phyloP scores from a whole-genome alignment of 2,113 vertebrate genomes.

The Fulmarus glacialis region DNA sequence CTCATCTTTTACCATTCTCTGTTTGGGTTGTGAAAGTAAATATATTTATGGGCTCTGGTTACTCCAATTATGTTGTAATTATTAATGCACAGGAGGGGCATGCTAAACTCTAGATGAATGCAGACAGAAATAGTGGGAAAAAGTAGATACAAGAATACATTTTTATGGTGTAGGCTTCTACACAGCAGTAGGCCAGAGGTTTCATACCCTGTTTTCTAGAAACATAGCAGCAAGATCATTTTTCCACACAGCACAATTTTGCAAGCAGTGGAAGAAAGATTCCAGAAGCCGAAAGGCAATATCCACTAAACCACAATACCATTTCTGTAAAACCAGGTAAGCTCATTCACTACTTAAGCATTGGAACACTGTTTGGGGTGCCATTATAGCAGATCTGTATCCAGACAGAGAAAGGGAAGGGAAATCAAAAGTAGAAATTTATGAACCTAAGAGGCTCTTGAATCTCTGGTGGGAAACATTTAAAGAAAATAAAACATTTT shows the following conservation, averaged over 20 bases:
- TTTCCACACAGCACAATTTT: background rate
- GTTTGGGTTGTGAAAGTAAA: background rate
- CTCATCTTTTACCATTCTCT: background rate
- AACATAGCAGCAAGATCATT: background rate
- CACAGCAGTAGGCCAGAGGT: background rate
- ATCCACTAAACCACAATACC: background rate
- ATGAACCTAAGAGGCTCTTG: background rate
- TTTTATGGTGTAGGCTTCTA: background rate
- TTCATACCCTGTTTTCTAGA: background rate
- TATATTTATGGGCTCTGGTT: background rate
- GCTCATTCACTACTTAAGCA: background rate
- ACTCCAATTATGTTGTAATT: background rate
- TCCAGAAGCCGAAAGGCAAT: background rate
- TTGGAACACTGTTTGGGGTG: background rate
- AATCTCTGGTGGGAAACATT: background rate
- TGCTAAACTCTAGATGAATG: background rate
- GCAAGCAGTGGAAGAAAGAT: background rate
- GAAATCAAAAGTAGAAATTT: background rate
- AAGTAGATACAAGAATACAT: background rate
- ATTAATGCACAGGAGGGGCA: background rate
- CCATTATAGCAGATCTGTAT: background rate
- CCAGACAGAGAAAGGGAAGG: background rate
- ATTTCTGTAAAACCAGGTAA: background rate
- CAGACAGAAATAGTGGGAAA: background rate
- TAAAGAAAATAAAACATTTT: background rate